phyloP scores from a whole-genome alignment of 92 coral and sea anemone species.

The Zoanthus gigantus region DNA sequence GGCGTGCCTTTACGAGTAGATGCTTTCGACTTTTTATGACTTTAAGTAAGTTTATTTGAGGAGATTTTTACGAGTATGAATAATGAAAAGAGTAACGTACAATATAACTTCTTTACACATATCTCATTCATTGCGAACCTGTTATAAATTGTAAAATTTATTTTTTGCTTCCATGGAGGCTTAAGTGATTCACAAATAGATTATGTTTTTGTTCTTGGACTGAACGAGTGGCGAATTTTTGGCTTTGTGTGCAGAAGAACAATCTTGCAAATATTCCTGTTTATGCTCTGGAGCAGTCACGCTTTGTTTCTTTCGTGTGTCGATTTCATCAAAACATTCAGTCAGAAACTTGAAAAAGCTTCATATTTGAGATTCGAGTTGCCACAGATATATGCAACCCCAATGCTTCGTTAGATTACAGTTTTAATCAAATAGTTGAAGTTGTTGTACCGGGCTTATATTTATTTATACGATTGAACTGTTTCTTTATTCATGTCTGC shows the following conservation, averaged over 20 bases:
- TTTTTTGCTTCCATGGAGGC: not conserved
- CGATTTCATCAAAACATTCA: conserved; percentile 38
- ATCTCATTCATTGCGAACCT: not conserved
- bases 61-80: not conserved
- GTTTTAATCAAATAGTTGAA: not conserved
- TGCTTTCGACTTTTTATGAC: not conserved
- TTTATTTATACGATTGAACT: too few species aligned
- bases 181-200: not conserved
- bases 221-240: not conserved
- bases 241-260: not conserved
- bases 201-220: not conserved
- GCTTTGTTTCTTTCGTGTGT: conserved; percentile 29
- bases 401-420: not conserved
- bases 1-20: conserved; percentile 5
- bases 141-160: not conserved
- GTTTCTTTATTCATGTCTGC: not conserved
- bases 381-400: not conserved
- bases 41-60: not conserved
- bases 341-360: conserved; percentile 13
- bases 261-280: conserved; percentile 10
- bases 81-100: not conserved
- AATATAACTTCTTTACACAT: not conserved
- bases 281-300: conserved; percentile 17
- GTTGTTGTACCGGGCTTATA: not conserved
- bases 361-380: conserved; percentile 9